These are phyloP conservation scores for Thermophis baileyi DNA, from an alignment of 2,113 vertebrate species.

Conservation along the genomic window DNA sequence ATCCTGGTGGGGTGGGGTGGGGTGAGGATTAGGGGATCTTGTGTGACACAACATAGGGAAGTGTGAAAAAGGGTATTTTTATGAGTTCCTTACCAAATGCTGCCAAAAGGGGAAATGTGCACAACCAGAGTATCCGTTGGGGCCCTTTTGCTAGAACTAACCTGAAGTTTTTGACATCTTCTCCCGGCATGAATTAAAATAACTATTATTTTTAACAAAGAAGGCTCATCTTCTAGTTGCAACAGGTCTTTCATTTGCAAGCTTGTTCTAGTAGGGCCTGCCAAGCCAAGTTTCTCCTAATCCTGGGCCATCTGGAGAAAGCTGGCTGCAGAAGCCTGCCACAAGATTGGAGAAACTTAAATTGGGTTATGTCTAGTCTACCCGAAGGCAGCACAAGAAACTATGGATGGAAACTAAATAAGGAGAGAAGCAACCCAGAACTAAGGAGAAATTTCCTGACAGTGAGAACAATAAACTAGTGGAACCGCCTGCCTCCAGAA, in stretches of 20 bases:
- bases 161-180: background rate
- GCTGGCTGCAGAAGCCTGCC: background rate
- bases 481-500: background rate
- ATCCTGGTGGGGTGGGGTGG: background rate
- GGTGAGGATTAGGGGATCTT: background rate
- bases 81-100: background rate
- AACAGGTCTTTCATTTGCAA: background rate
- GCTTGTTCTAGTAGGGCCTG: background rate
- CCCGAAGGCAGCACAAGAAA: background rate
- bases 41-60: background rate
- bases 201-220: background rate
- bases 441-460: background rate
- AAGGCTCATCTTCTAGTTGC: background rate
- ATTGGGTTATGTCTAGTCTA: background rate
- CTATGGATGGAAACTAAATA: background rate
- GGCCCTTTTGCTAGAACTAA: background rate
- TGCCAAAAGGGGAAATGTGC: background rate
- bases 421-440: background rate
- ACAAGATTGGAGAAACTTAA: background rate
- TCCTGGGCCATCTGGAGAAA: background rate
- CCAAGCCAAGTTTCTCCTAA: background rate
- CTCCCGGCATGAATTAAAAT: background rate
- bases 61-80: background rate
- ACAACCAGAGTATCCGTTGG: background rate
- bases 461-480: fast-evolving